A percentile compares a stretch with the other conserved stretches of the same genome.
Conservation (phyloP, 1,140 invertebrate species). For the Holotrichia oblita region DNA sequence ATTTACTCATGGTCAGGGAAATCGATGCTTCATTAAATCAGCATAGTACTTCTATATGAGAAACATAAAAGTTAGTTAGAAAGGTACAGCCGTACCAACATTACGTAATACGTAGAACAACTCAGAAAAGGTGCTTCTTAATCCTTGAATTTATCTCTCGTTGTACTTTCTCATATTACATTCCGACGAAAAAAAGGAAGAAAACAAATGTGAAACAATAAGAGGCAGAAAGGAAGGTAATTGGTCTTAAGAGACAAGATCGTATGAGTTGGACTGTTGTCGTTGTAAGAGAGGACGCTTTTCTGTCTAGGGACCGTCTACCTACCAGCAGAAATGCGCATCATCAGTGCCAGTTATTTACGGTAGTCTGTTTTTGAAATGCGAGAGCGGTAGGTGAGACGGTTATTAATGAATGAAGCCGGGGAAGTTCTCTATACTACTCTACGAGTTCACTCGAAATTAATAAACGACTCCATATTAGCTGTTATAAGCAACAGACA, state of each 20-base stretch:
- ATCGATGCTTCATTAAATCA: too few relatives aligned
- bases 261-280: conserved; percentile 4
- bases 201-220: background rate
- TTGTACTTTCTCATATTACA: background rate
- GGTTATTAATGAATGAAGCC: conserved; percentile 59
- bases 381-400: conserved; percentile 57
- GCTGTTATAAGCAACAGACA: conserved; percentile 63
- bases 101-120: too few relatives aligned
- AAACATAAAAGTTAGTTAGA: too few relatives aligned
- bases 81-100: too few relatives aligned
- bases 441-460: conserved; percentile 58
- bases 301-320: conserved; percentile 23
- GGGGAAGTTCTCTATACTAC: conserved; percentile 46
- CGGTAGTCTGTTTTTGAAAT: conserved; percentile 60
- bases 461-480: conserved; percentile 62
- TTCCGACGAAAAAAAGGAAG: background rate
- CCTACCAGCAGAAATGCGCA: conserved; percentile 47
- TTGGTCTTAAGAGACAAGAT: background rate
- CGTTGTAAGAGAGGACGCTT: background rate
- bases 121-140: too few relatives aligned
- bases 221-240: conserved; percentile 8
- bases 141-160: background rate
- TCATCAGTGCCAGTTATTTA: conserved; percentile 59
- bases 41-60: too few relatives aligned
- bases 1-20: too few relatives aligned